Conservation (phyloP, 1,140 invertebrate genomes). For the Drosophila hydei region DNA sequence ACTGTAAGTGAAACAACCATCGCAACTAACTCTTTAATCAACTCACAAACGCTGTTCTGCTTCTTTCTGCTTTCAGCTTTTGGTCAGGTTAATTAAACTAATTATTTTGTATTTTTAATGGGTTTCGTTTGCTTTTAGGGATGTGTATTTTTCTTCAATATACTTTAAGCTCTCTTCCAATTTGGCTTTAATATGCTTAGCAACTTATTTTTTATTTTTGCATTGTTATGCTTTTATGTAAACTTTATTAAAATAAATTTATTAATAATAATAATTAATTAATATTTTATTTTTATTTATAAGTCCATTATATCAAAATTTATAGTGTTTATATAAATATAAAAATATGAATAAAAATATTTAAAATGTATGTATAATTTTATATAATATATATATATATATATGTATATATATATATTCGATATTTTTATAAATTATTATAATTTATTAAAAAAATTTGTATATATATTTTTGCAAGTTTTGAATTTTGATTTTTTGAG, state of each 20-base stretch:
- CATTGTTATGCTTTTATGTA: too few species aligned
- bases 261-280: neutral
- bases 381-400: neutral
- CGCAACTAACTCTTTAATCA: slow-evolving; percentile 11
- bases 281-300: neutral
- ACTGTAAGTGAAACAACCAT: slow-evolving; percentile 28
- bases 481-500: too few species aligned
- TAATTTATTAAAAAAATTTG: too few species aligned
- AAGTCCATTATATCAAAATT: too few species aligned
- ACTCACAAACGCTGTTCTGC: neutral
- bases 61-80: neutral
- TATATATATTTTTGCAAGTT: too few species aligned
- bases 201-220: too few species aligned
- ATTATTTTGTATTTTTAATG: slow-evolving; percentile 5
- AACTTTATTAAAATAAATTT: too few species aligned
- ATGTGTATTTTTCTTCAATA: neutral
- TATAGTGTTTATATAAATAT: neutral
- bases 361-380: neutral
- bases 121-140: neutral
- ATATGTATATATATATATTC: too few species aligned
- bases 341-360: neutral
- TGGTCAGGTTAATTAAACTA: neutral
- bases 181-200: too few species aligned
- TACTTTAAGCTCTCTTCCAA: too few species aligned
- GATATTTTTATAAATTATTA: too few species aligned